These are phyloP conservation scores for Plodia interpunctella DNA, from an alignment of 1,140 invertebrate species.

Conservation along the genomic window DNA sequence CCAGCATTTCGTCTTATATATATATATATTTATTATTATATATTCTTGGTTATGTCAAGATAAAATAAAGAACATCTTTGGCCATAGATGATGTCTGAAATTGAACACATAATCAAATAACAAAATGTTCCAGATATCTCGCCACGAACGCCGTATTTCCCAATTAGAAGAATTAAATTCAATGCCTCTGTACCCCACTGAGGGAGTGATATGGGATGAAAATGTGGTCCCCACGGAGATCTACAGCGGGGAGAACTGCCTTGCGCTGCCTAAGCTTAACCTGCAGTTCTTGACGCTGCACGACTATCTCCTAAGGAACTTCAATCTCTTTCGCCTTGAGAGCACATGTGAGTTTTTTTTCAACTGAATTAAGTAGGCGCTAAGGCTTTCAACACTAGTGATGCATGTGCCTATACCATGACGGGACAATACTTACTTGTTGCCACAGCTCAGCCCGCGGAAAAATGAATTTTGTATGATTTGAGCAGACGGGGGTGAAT, in stretches of 20 bases:
- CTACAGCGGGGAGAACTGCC: conserved; percentile 95
- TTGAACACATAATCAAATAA: background rate
- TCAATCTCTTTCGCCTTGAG: conserved; percentile 97
- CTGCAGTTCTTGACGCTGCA: conserved; percentile 98
- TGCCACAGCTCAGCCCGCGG: too few species aligned
- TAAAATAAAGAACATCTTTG: too few species aligned
- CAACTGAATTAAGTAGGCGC: background rate
- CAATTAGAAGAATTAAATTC: conserved; percentile 97
- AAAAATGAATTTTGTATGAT: too few species aligned
- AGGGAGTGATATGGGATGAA: conserved; percentile 99
- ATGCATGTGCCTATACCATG: too few species aligned
- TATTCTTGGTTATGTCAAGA: too few species aligned
- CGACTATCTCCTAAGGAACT: conserved; percentile 98
- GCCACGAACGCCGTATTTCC: conserved; percentile 92
- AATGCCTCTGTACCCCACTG: conserved; percentile 99
- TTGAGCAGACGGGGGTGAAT: too few species aligned
- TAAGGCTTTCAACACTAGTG: too few species aligned
- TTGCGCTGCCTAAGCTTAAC: conserved; percentile 98
- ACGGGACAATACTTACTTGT: too few species aligned
- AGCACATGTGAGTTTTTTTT: conserved; percentile 90
- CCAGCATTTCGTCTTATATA: too few species aligned
- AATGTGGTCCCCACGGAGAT: conserved; percentile 99
- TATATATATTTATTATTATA: too few species aligned
- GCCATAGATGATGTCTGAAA: background rate
- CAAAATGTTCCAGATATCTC: conserved; percentile 80